Conservation (phyloP, 2,113 vertebrate species). For the Dasyprocta punctata region DNA sequence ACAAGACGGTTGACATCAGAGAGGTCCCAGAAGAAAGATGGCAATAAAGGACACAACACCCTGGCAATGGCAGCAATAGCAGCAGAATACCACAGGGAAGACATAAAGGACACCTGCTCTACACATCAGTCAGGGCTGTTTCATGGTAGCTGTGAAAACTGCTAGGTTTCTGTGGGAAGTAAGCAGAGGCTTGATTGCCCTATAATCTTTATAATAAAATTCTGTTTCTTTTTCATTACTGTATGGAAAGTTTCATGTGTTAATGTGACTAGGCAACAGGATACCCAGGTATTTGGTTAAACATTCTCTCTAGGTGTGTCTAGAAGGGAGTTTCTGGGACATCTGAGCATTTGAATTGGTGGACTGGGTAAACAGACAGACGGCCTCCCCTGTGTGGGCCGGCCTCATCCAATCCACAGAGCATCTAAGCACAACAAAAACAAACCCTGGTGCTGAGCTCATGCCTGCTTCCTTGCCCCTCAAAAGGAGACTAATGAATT, state of each 20-base stretch:
- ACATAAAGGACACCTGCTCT: not conserved
- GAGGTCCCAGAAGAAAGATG: not conserved
- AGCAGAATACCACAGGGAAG: not conserved
- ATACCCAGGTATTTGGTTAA: not conserved
- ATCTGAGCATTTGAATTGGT: not conserved
- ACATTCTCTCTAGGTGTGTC: not conserved
- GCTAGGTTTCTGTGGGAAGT: not conserved
- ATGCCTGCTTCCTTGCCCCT: not conserved
- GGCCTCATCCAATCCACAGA: not conserved
- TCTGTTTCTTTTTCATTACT: not conserved
- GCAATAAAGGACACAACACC: not conserved
- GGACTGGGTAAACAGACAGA: not conserved
- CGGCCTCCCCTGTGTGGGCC: not conserved
- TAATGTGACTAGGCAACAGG: not conserved
- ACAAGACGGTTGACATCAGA: not conserved
- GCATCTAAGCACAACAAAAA: not conserved
- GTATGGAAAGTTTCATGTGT: not conserved
- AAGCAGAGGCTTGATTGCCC: not conserved
- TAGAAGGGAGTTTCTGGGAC: not conserved
- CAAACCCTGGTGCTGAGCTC: not conserved
- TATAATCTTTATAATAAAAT: not conserved
- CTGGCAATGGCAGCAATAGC: not conserved
- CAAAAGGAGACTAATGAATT: not conserved
- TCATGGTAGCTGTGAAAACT: not conserved
- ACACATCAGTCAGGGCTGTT: not conserved